Evolutionary conservation across 1,140 invertebrate genomes (phyloP).

Genomic region (Microvelia longipes): DNA sequence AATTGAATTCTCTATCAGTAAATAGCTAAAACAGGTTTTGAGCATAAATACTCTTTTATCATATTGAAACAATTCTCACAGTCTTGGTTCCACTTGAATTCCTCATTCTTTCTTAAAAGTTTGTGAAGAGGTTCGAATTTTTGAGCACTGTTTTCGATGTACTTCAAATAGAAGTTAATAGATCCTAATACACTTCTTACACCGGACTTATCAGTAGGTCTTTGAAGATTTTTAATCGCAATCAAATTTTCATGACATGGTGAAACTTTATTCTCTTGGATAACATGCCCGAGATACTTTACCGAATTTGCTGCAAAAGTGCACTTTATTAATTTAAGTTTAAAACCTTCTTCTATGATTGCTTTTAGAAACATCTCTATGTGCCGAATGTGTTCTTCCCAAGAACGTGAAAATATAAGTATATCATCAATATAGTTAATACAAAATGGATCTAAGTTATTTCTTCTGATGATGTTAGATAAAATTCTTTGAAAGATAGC

Average conservation of each 20-base stretch:
- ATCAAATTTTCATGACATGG: slow-evolving; percentile 21
- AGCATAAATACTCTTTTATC: slow-evolving; percentile 27
- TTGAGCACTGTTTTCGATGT: slow-evolving; percentile 24
- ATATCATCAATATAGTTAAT: slow-evolving; percentile 28
- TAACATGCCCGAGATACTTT: slow-evolving; percentile 23
- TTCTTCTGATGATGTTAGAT: slow-evolving; percentile 29
- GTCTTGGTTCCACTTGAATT: slow-evolving; percentile 25
- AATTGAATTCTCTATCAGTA: slow-evolving; percentile 28
- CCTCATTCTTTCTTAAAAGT: slow-evolving; percentile 24
- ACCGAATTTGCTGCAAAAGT: slow-evolving; percentile 24
- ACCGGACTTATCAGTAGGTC: slow-evolving; percentile 15
- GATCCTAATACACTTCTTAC: slow-evolving; percentile 20
- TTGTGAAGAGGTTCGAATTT: slow-evolving; percentile 25
- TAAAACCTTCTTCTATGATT: slow-evolving; percentile 24
- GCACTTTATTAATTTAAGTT: slow-evolving; percentile 27
- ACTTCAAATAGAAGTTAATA: slow-evolving; percentile 19
- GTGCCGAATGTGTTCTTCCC: slow-evolving; percentile 18
- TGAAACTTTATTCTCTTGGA: slow-evolving; percentile 18
- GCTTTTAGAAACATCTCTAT: slow-evolving; percentile 11
- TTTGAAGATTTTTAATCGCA: slow-evolving; percentile 18
- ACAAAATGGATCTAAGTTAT: slow-evolving; percentile 32
- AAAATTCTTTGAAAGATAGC: slow-evolving; percentile 30
- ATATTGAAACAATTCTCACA: slow-evolving; percentile 26
- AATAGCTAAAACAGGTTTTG: slow-evolving; percentile 25
- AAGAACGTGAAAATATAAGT: slow-evolving; percentile 20